These are phyloP conservation scores for Drosophila azteca DNA, from an alignment of 1,140 invertebrate species.

Conservation along the genomic window DNA sequence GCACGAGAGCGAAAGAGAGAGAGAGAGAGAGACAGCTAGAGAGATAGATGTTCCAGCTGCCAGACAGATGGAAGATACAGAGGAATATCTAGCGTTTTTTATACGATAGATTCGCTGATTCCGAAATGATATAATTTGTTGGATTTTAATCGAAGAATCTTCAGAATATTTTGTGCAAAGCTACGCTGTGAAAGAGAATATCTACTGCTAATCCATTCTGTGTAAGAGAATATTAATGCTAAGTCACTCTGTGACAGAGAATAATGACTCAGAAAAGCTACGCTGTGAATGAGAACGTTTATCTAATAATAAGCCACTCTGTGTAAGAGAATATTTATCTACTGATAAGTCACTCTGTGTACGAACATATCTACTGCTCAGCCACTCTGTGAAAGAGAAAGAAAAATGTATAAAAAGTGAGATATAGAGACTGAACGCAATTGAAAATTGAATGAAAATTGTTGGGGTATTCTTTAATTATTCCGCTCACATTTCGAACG, in stretches of 20 bases:
- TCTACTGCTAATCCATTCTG: too few species aligned
- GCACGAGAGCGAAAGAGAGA: neutral
- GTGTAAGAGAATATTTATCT: too few species aligned
- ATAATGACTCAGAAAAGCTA: too few species aligned
- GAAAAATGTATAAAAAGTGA: constrained; percentile 24
- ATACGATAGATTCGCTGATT: neutral
- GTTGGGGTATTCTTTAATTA: constrained; percentile 42
- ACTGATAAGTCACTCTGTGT: too few species aligned
- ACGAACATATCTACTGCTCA: neutral
- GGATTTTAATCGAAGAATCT: neutral
- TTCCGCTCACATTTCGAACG: constrained; percentile 68
- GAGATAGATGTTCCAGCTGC: constrained; percentile 31
- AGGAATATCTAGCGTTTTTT: neutral
- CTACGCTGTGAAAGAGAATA: neutral
- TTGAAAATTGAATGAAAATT: constrained; percentile 13
- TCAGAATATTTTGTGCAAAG: too few species aligned
- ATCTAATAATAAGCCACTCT: too few species aligned
- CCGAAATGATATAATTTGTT: neutral
- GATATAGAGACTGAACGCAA: constrained; percentile 27
- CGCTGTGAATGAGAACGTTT: too few species aligned
- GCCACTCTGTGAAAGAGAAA: neutral
- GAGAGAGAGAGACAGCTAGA: too few species aligned
- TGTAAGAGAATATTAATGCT: neutral
- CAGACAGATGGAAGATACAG: constrained; percentile 50
- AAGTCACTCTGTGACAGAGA: too few species aligned